These are phyloP conservation scores for Manduca sexta DNA, from an alignment of 1,140 invertebrate species.

Conservation along the genomic window DNA sequence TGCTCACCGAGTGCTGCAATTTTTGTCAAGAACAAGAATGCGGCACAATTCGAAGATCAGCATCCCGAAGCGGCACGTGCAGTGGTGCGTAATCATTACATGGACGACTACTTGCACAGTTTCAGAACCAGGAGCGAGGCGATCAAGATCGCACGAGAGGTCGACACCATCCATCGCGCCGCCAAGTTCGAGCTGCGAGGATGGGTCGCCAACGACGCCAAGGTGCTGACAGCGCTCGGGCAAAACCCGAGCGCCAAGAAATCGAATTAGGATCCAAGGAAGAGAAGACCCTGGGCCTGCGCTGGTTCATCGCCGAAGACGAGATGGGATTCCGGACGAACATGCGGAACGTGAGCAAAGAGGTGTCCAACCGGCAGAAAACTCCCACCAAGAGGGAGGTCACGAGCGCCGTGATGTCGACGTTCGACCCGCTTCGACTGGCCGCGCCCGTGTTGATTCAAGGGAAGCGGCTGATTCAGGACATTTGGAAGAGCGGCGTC, in stretches of 20 bases:
- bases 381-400: slow-evolving; percentile 30
- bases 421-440: slow-evolving; percentile 31
- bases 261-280: neutral
- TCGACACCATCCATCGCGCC: slow-evolving; percentile 17
- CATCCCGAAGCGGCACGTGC: slow-evolving; percentile 17
- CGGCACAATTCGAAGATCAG: slow-evolving; percentile 1
- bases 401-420: slow-evolving; percentile 24
- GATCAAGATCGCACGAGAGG: slow-evolving; percentile 15
- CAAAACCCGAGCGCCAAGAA: neutral
- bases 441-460: slow-evolving; percentile 3
- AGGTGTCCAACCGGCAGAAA: neutral
- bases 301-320: slow-evolving; percentile 3
- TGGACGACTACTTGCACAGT: slow-evolving; percentile 42
- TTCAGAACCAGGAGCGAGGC: slow-evolving; percentile 23
- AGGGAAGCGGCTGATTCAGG: slow-evolving; percentile 29
- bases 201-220: slow-evolving; percentile 13
- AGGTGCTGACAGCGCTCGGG: neutral
- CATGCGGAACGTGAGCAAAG: slow-evolving; percentile 1
- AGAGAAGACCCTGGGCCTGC: neutral
- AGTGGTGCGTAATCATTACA: slow-evolving; percentile 33
- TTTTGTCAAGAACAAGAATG: slow-evolving; percentile 1
- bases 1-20: neutral
- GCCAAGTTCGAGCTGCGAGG: slow-evolving; percentile 22
- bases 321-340: slow-evolving; percentile 4
- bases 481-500: slow-evolving; percentile 33